These are phyloP conservation scores for Liopterus haemorrhoidalis DNA, from an alignment of 2,888 invertebrate genomes.

Conservation along the genomic window DNA sequence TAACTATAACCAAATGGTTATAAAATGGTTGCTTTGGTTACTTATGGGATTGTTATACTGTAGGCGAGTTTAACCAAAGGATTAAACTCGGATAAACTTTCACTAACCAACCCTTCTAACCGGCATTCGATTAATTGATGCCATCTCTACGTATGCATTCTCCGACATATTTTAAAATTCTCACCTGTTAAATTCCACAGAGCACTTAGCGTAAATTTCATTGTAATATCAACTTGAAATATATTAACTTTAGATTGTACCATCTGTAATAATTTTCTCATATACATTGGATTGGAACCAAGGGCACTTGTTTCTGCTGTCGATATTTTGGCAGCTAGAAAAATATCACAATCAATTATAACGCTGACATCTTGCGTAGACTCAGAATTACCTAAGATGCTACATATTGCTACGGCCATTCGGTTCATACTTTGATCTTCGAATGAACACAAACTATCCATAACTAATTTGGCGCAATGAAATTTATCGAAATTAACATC, in stretches of 20 bases:
- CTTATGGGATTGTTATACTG: too few species aligned
- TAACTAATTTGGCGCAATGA: slow-evolving; percentile 62
- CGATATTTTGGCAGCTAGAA: slow-evolving; percentile 52
- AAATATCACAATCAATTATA: slow-evolving; percentile 34
- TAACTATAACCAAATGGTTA: too few species aligned
- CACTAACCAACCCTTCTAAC: too few species aligned
- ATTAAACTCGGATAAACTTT: too few species aligned
- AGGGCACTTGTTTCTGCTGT: slow-evolving; percentile 62
- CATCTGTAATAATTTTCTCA: slow-evolving; percentile 61
- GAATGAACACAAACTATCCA: slow-evolving; percentile 64
- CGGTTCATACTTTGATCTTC: slow-evolving; percentile 65
- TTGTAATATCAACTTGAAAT: slow-evolving; percentile 55
- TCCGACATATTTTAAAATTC: too few species aligned
- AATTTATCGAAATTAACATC: slow-evolving; percentile 59
- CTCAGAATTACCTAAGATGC: slow-evolving; percentile 52
- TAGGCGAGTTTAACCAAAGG: too few species aligned
- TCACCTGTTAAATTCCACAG: slow-evolving; percentile 69
- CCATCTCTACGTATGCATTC: too few species aligned
- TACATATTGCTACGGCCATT: slow-evolving; percentile 75
- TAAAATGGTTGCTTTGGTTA: too few species aligned
- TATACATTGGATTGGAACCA: slow-evolving; percentile 60
- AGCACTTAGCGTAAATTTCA: slow-evolving; percentile 70
- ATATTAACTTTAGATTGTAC: slow-evolving; percentile 53
- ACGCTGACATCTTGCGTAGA: slow-evolving; percentile 25
- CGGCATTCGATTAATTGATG: too few species aligned